A percentile compares a stretch with the other conserved stretches of the same genome.
Conservation (phyloP, 2,797 vertebrate genomes). For the Schizopygopsis malacanthus region DNA sequence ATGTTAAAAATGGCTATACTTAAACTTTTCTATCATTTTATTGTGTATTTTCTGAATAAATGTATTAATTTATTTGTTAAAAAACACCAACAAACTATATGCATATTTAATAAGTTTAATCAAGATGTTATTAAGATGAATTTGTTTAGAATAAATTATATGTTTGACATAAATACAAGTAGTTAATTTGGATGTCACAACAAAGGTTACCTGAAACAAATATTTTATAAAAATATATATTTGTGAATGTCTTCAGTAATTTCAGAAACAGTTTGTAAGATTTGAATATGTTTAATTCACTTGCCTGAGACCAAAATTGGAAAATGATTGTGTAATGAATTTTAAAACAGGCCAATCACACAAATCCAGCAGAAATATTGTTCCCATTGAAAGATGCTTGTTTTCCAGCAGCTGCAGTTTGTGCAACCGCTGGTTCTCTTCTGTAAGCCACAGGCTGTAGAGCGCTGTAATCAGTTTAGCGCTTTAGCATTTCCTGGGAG, state of each 20-base stretch:
- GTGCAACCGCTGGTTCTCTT: slow-evolving; percentile 48
- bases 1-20: not conserved
- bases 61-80: no score
- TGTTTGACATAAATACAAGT: not conserved
- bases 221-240: not conserved
- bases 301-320: slow-evolving; percentile 1
- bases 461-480: slow-evolving; percentile 60
- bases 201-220: not conserved
- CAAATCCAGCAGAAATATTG: slow-evolving; percentile 14
- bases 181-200: not conserved
- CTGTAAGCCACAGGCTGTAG: slow-evolving; percentile 47
- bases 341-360: not conserved
- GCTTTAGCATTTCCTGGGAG: slow-evolving; percentile 62
- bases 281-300: slow-evolving; percentile 8
- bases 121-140: not conserved
- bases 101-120: not conserved
- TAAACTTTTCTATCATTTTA: not conserved
- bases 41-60: no score
- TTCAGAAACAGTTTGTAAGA: not conserved
- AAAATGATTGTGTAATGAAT: slow-evolving; percentile 1
- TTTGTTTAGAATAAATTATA: not conserved
- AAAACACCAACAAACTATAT: not conserved
- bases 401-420: slow-evolving; percentile 38
- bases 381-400: slow-evolving; percentile 24
- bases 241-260: not conserved